These are phyloP conservation scores for Elaphurus davidianus DNA, from an alignment of 2,113 vertebrate species.

Conservation along the genomic window DNA sequence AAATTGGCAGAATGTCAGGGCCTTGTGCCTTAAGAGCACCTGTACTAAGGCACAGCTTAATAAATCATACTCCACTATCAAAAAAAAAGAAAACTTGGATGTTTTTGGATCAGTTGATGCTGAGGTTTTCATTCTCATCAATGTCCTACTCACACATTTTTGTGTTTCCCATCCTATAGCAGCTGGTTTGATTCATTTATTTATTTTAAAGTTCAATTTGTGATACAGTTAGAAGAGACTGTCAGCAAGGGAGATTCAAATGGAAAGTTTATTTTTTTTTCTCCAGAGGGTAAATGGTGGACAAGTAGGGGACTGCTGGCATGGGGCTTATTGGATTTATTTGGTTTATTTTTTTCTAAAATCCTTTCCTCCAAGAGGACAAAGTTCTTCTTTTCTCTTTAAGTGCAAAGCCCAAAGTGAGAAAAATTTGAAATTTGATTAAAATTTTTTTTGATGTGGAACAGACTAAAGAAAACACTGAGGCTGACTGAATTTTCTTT, in stretches of 20 bases:
- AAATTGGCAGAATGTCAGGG: background rate
- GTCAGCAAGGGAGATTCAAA: constrained; percentile 60
- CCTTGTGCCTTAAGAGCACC: background rate
- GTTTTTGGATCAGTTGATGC: background rate
- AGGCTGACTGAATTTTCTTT: constrained; percentile 27
- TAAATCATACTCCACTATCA: background rate
- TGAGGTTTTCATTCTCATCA: constrained; percentile 20
- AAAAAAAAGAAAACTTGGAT: background rate
- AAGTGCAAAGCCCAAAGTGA: constrained; percentile 55
- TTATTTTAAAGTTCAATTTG: constrained; percentile 69
- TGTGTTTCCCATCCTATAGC: constrained; percentile 12
- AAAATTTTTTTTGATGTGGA: background rate
- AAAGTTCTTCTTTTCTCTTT: constrained; percentile 52
- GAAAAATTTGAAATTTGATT: constrained; percentile 57
- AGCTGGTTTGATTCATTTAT: constrained; percentile 60
- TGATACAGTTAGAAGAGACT: constrained; percentile 64
- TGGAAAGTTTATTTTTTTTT: constrained; percentile 58
- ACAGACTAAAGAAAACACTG: constrained; percentile 31
- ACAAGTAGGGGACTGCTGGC: constrained; percentile 6
- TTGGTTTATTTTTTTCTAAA: constrained; percentile 62
- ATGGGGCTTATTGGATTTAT: constrained; percentile 67
- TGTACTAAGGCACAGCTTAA: background rate
- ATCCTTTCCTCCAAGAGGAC: constrained; percentile 43
- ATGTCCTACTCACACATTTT: background rate
- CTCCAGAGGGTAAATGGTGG: constrained; percentile 36